A percentile compares a stretch with the other conserved stretches of the same genome.
Conservation (phyloP, 1,140 invertebrate species). For the Zaprionus kolodkinae region DNA sequence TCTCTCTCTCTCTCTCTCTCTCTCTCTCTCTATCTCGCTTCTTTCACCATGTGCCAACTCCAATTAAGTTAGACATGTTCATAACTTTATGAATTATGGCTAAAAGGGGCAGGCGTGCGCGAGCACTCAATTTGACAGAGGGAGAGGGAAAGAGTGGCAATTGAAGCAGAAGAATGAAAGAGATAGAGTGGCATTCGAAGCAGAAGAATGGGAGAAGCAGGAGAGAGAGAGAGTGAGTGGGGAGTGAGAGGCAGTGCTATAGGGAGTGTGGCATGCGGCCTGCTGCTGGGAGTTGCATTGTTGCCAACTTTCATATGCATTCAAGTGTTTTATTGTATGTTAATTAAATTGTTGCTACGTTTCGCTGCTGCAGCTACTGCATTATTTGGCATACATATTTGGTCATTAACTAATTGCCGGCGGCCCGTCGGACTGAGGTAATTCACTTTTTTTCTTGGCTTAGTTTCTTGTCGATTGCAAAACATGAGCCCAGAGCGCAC, state of each 20-base stretch:
- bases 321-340: constrained; percentile 75
- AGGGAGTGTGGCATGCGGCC: constrained; percentile 27
- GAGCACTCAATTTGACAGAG: constrained; percentile 28
- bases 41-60: constrained; percentile 24
- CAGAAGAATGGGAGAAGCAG: neutral
- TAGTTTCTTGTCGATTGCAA: constrained; percentile 26
- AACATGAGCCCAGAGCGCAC: constrained; percentile 26
- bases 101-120: constrained; percentile 5
- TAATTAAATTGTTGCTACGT: constrained; percentile 65
- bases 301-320: constrained; percentile 66
- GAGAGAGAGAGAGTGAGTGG: neutral
- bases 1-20: neutral
- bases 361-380: constrained; percentile 48
- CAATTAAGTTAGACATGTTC: constrained; percentile 36
- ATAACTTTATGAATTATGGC: constrained; percentile 38
- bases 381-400: constrained; percentile 77
- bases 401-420: constrained; percentile 78
- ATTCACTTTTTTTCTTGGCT: constrained; percentile 44
- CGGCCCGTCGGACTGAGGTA: constrained; percentile 58
- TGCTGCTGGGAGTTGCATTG: constrained; percentile 38
- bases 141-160: neutral
- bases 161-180: constrained; percentile 1
- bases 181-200: constrained; percentile 2
- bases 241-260: neutral
- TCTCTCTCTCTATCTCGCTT: neutral